These are phyloP conservation scores for Tribolium freemani DNA, from an alignment of 2,888 invertebrate species.

Conservation along the genomic window DNA sequence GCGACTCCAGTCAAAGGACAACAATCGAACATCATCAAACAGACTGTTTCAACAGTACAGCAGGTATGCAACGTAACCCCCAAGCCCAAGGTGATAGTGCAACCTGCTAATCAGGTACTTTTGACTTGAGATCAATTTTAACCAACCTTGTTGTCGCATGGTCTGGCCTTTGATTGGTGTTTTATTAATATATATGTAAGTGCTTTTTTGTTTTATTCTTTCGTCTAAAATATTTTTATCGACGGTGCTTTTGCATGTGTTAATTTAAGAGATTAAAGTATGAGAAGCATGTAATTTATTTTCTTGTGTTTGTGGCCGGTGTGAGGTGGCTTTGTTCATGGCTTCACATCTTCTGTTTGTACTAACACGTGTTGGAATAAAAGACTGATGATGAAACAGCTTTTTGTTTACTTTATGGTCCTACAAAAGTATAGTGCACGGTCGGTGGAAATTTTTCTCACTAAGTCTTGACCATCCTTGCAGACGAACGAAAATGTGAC, in stretches of 20 bases:
- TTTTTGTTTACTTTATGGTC: constrained; percentile 31
- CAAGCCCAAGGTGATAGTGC: constrained; percentile 63
- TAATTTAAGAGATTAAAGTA: constrained; percentile 28
- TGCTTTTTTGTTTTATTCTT: constrained; percentile 15
- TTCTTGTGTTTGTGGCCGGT: not conserved
- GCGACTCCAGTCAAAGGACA: constrained; percentile 22
- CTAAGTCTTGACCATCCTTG: constrained; percentile 37
- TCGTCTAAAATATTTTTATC: not conserved
- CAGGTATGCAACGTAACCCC: constrained; percentile 65
- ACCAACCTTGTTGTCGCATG: constrained; percentile 31
- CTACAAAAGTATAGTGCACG: constrained; percentile 5
- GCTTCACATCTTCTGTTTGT: constrained; percentile 28
- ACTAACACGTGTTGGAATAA: constrained; percentile 37
- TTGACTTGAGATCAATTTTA: constrained; percentile 45
- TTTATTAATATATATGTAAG: constrained; percentile 21
- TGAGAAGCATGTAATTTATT: constrained; percentile 23
- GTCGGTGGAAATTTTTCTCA: constrained; percentile 18
- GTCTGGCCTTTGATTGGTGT: constrained; percentile 28
- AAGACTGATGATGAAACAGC: constrained; percentile 26
- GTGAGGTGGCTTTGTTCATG: constrained; percentile 18
- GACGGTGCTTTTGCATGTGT: not conserved
- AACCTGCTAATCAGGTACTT: constrained; percentile 60
- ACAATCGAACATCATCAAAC: constrained; percentile 35
- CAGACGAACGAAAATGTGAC: constrained; percentile 46
- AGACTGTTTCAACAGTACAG: constrained; percentile 51